These are phyloP conservation scores for Tiliacea aurago DNA, from an alignment of 2,888 invertebrate genomes.

Conservation along the genomic window DNA sequence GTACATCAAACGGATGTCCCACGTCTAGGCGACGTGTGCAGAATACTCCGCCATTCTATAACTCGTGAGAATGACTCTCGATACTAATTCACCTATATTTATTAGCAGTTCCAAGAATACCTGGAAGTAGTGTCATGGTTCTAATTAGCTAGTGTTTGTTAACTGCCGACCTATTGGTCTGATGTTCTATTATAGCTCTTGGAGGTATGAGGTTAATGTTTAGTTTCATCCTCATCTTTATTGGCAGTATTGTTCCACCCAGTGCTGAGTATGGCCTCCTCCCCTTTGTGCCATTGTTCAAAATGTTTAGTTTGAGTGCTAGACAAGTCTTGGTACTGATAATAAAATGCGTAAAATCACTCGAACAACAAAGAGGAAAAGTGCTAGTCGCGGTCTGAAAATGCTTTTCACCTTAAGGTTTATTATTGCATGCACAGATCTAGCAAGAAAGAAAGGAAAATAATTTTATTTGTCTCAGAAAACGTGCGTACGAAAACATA, in stretches of 20 bases:
- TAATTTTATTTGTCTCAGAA: no score
- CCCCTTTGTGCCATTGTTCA: no score
- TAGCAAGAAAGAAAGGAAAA: no score
- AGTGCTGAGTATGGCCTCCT: no score
- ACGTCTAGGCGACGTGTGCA: constrained; percentile 68
- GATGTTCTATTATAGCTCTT: constrained; percentile 11
- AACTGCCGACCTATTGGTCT: constrained; percentile 18
- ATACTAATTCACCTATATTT: constrained; percentile 65
- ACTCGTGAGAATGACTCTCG: constrained; percentile 71
- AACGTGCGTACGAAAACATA: no score
- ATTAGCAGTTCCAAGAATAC: constrained; percentile 49
- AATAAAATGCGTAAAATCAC: neutral
- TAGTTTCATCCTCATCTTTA: no score
- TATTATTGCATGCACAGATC: no score
- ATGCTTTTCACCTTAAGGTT: no score
- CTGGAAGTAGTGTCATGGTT: constrained; percentile 43
- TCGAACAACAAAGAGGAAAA: no score
- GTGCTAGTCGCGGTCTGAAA: no score
- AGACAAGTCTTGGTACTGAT: neutral
- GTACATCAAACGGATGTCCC: constrained; percentile 73
- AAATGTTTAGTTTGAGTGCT: neutral
- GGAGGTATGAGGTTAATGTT: neutral
- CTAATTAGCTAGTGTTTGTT: constrained; percentile 32
- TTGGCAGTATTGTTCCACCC: no score
- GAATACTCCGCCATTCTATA: constrained; percentile 66